These are phyloP conservation scores for Hybognathus amarus DNA, from an alignment of 2,797 vertebrate species.

Conservation along the genomic window DNA sequence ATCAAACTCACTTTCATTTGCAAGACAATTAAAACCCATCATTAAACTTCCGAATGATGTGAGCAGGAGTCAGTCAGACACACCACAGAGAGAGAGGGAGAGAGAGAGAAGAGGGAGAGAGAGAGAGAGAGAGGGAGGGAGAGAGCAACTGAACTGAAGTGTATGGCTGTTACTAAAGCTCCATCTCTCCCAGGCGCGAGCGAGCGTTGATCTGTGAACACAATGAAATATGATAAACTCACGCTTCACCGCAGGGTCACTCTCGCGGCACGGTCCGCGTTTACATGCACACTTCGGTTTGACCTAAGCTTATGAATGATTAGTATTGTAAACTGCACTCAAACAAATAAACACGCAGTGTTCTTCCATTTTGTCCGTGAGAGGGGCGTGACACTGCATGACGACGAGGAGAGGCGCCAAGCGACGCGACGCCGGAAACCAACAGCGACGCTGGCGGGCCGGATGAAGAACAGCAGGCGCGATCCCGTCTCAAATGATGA, in stretches of 20 bases:
- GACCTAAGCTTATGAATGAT: background rate
- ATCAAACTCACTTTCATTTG: background rate
- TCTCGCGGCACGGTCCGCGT: background rate
- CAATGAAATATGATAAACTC: background rate
- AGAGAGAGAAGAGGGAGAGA: too few species aligned
- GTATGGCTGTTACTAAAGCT: too few species aligned
- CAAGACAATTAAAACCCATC: background rate
- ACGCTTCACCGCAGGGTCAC: background rate
- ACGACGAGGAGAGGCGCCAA: background rate
- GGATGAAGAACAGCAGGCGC: background rate
- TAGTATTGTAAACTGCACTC: background rate
- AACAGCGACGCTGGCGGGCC: background rate
- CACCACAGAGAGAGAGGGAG: too few species aligned
- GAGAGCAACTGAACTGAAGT: too few species aligned
- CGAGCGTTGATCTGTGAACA: background rate
- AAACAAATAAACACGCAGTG: background rate
- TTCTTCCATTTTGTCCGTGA: conserved; percentile 35
- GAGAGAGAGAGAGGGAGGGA: too few species aligned
- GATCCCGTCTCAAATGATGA: too few species aligned
- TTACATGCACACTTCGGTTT: background rate
- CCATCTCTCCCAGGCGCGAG: background rate
- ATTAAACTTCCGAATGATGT: too few species aligned
- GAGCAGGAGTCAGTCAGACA: too few species aligned
- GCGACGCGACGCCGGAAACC: background rate
- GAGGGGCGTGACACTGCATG: conserved; percentile 10